A percentile compares a stretch with the other conserved stretches of the same genome.
Evolutionary conservation across 2,113 vertebrate species (phyloP).

Genomic region (Eira barbara): DNA sequence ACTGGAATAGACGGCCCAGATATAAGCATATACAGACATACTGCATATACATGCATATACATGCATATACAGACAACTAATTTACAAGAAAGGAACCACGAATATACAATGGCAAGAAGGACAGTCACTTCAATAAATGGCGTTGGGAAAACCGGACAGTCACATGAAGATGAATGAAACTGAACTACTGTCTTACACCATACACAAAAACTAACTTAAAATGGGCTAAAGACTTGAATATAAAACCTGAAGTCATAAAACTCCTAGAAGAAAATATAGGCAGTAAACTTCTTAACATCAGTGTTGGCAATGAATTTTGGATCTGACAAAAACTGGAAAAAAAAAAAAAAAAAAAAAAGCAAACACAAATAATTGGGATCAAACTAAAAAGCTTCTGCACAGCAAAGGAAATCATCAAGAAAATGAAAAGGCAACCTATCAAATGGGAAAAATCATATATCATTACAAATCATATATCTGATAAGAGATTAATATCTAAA

Average conservation of each 20-base stretch:
- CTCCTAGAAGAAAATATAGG: background rate
- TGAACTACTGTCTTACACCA: background rate
- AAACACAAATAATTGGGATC: background rate
- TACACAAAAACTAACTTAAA: background rate
- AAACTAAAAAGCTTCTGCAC: background rate
- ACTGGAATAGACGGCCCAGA: background rate
- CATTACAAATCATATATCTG: background rate
- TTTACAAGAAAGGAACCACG: background rate
- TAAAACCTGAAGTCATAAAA: background rate
- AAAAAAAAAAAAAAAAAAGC: background rate
- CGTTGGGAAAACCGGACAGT: background rate
- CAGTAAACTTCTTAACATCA: background rate
- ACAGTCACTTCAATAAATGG: background rate
- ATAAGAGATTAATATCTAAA: background rate
- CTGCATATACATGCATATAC: too few species aligned
- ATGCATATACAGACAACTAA: background rate
- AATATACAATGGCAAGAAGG: background rate
- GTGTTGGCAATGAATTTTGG: background rate
- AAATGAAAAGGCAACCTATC: background rate
- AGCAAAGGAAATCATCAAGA: background rate
- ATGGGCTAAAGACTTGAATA: background rate
- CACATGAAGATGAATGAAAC: background rate
- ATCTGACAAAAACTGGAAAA: background rate
- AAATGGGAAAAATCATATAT: background rate
- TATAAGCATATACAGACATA: background rate